These are phyloP conservation scores for Bellardia bayeri DNA, from an alignment of 2,888 invertebrate species.

Conservation along the genomic window DNA sequence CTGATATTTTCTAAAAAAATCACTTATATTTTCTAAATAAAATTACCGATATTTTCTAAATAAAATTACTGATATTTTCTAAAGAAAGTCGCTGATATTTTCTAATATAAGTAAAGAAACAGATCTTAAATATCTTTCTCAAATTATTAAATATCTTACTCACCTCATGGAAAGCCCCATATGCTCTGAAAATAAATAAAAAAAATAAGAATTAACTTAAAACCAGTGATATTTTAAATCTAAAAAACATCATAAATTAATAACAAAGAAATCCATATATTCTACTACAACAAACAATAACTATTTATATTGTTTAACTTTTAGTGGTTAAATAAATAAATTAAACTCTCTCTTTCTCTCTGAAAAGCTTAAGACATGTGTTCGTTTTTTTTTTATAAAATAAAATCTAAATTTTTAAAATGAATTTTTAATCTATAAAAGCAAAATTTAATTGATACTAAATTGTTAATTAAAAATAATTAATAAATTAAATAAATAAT, in stretches of 20 bases:
- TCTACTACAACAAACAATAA: conserved; percentile 28
- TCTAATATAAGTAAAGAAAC: not conserved
- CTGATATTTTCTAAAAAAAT: too few species aligned
- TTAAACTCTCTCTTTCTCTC: not conserved
- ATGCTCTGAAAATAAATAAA: not conserved
- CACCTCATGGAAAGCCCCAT: conserved; percentile 19
- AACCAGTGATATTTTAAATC: conserved; percentile 59
- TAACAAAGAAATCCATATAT: conserved; percentile 9
- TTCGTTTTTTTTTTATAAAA: conserved; percentile 26
- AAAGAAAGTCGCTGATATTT: too few species aligned
- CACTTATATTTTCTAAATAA: too few species aligned
- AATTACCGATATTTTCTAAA: too few species aligned
- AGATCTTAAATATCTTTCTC: not conserved
- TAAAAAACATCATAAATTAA: conserved; percentile 13
- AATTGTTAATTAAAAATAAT: conserved; percentile 3
- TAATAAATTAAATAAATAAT: not conserved
- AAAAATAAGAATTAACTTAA: conserved; percentile 5
- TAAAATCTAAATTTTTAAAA: not conserved
- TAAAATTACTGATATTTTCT: too few species aligned
- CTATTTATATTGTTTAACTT: conserved; percentile 34
- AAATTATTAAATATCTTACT: not conserved
- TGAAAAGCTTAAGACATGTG: conserved; percentile 48
- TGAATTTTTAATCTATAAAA: conserved; percentile 30
- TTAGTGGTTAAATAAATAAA: not conserved
- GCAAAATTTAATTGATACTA: conserved; percentile 17